These are phyloP conservation scores for Cheumatopsyche charites DNA, from an alignment of 1,140 invertebrate genomes.

Conservation along the genomic window DNA sequence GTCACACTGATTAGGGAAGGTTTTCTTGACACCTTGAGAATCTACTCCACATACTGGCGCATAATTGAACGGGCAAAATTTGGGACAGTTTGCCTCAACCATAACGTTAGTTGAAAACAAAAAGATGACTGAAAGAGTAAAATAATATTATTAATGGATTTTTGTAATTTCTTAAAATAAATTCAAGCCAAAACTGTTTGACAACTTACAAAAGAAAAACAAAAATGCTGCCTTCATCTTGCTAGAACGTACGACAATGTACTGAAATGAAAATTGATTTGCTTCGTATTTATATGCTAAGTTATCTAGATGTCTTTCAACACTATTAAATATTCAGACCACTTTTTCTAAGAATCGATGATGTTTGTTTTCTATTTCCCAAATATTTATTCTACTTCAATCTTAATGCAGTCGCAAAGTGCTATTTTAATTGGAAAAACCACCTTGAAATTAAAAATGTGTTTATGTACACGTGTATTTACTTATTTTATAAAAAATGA, in stretches of 20 bases:
- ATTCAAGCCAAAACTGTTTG: neutral
- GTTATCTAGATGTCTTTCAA: no score
- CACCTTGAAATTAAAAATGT: no score
- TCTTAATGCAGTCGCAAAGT: no score
- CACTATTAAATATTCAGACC: no score
- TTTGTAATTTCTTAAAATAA: neutral
- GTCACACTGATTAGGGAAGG: conserved; percentile 21
- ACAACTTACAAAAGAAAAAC: conserved; percentile 2
- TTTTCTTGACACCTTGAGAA: neutral
- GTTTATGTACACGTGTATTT: no score
- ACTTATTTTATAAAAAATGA: no score
- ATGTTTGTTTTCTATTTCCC: no score
- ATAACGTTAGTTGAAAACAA: conserved; percentile 20
- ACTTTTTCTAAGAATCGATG: no score
- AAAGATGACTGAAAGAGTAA: conserved; percentile 17
- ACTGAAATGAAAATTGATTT: neutral
- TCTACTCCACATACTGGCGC: conserved; percentile 13
- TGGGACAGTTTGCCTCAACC: conserved; percentile 15
- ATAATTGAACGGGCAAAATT: conserved; percentile 11
- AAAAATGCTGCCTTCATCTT: conserved; percentile 16
- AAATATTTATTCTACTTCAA: no score
- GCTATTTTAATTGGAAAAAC: no score
- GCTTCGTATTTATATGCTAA: neutral
- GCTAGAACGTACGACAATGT: neutral
- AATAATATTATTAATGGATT: neutral